Evolutionary conservation across 2,888 invertebrate genomes (phyloP).

Genomic region (Mesorhabditis sp.): DNA sequence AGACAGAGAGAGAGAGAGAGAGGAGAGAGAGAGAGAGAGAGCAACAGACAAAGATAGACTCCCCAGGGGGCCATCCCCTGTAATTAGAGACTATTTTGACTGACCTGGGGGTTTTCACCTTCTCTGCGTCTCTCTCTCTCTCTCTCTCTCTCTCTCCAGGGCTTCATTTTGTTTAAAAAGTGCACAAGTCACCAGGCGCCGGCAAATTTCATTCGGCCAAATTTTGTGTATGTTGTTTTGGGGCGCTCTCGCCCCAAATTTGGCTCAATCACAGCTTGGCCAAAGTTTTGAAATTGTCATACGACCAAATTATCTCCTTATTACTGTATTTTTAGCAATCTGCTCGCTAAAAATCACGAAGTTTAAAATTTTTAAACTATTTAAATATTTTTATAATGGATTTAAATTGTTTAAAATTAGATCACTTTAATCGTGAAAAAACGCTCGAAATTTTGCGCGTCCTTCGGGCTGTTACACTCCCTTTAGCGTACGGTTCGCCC

Average conservation of each 20-base stretch:
- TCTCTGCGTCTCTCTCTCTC: neutral
- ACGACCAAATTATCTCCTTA: no score
- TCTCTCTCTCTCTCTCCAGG: conserved; percentile 5
- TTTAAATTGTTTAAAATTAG: no score
- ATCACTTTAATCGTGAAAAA: conserved; percentile 7
- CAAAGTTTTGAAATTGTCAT: no score
- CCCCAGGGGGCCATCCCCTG: neutral
- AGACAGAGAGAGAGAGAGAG: conserved; percentile 4
- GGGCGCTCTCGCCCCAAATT: no score
- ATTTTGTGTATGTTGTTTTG: neutral
- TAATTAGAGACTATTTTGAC: neutral
- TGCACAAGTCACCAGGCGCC: conserved; percentile 8
- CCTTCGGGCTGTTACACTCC: neutral
- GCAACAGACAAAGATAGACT: neutral
- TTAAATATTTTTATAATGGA: no score
- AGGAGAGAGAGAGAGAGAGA: conserved; percentile 9
- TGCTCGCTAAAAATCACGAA: no score
- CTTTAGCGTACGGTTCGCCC: neutral
- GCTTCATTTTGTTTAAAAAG: conserved; percentile 11
- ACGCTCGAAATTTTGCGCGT: conserved; percentile 11
- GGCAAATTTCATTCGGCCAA: neutral
- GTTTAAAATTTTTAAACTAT: no score
- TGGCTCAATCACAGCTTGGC: no score
- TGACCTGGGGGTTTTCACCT: neutral
- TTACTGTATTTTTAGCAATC: no score